phyloP scores from a whole-genome alignment of 64 coral and sea anemone genomes.

The Pachyseris speciosa region DNA sequence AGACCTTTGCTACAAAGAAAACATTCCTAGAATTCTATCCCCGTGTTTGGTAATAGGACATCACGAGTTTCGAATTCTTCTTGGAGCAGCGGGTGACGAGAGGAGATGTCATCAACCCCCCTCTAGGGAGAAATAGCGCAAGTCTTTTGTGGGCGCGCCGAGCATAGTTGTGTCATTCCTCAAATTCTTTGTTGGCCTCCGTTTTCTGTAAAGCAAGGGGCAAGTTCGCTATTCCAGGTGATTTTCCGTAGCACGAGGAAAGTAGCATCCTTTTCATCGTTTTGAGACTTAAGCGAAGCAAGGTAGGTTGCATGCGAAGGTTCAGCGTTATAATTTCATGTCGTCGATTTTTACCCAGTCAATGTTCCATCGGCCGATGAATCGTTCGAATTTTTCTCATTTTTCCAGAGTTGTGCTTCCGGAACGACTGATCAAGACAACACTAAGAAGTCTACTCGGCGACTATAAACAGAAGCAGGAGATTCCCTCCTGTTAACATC shows the following conservation, averaged over 20 bases:
- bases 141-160: conserved; percentile 97
- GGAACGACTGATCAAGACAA: conserved; percentile 89
- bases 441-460: conserved; percentile 71
- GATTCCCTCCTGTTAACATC: conserved; percentile 53
- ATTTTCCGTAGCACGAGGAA: conserved; percentile 48
- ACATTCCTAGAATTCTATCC: conserved; percentile 70
- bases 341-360: conserved; percentile 5
- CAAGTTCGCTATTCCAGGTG: conserved; percentile 60
- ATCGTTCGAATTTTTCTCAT: conserved; percentile 99
- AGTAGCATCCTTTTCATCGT: conserved; percentile 33
- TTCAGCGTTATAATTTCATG: neutral
- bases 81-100: conserved; percentile 69
- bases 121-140: conserved; percentile 94
- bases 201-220: conserved; percentile 77
- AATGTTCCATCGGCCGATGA: conserved; percentile 79
- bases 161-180: conserved; percentile 98
- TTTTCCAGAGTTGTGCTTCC: conserved; percentile 99
- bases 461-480: conserved; percentile 42
- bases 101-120: conserved; percentile 86
- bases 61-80: conserved; percentile 88
- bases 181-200: conserved; percentile 93
- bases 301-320: neutral
- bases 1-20: conserved; percentile 57
- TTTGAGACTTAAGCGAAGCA: conserved; percentile 34
- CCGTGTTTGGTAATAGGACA: conserved; percentile 86